These are phyloP conservation scores for Lycorma delicatula DNA, from an alignment of 1,140 invertebrate genomes.

Conservation along the genomic window DNA sequence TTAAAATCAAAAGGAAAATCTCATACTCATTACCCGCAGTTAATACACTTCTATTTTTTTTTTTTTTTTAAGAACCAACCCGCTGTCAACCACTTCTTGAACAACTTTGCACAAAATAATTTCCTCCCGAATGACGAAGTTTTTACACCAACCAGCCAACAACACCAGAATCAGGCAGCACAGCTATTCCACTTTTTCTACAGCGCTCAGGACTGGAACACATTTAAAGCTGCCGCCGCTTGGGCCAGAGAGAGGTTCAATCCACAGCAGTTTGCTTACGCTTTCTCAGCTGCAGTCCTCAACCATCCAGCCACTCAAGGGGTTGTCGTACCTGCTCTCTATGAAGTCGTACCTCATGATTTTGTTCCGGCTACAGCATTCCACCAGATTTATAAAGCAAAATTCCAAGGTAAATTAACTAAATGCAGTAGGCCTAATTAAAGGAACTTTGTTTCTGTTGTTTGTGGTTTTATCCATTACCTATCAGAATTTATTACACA, in stretches of 20 bases:
- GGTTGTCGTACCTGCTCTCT: constrained; percentile 49
- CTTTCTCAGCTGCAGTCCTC: constrained; percentile 48
- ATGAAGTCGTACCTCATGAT: constrained; percentile 52
- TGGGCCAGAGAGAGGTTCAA: constrained; percentile 50
- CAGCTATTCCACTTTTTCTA: constrained; percentile 48
- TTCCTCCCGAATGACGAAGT: constrained; percentile 37
- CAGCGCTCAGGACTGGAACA: constrained; percentile 52
- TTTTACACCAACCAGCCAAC: constrained; percentile 37
- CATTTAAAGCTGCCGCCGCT: constrained; percentile 51
- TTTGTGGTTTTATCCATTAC: too few relatives aligned
- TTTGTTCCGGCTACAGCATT: constrained; percentile 43
- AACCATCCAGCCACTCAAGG: constrained; percentile 47
- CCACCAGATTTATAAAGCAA: constrained; percentile 30
- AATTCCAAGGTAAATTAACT: background rate
- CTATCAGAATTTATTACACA: too few relatives aligned
- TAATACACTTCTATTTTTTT: too few relatives aligned
- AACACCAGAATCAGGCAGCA: constrained; percentile 36
- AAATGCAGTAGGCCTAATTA: too few relatives aligned
- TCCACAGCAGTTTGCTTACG: constrained; percentile 49
- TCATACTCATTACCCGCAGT: too few relatives aligned
- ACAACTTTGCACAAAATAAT: background rate
- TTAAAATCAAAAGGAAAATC: too few relatives aligned
- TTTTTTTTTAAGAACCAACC: constrained; percentile 12
- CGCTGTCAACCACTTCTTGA: background rate
- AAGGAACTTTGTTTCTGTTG: too few relatives aligned